These are phyloP conservation scores for Propsilocerus akamusi DNA, from an alignment of 1,140 invertebrate genomes.

Conservation along the genomic window DNA sequence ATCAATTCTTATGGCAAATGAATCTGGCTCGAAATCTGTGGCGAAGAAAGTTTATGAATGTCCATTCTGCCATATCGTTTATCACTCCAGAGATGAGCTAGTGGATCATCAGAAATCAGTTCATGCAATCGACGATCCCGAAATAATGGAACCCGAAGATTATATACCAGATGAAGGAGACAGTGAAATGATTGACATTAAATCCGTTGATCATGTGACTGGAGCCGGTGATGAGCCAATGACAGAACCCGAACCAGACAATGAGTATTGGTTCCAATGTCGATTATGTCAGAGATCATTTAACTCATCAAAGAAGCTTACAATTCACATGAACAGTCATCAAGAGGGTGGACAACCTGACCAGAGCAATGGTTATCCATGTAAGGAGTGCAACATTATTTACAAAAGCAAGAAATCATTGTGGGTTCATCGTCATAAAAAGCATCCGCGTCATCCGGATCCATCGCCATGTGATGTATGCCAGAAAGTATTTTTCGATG, in stretches of 20 bases:
- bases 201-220: not conserved
- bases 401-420: constrained; percentile 23
- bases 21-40: constrained; percentile 13
- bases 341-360: constrained; percentile 15
- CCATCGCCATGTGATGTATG: constrained; percentile 20
- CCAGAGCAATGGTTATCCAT: constrained; percentile 22
- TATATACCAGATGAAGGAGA: constrained; percentile 2
- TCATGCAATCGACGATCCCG: constrained; percentile 6
- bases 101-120: constrained; percentile 17
- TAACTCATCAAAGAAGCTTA: constrained; percentile 23
- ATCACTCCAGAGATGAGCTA: constrained; percentile 17
- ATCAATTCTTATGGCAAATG: not conserved
- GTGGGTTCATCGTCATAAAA: constrained; percentile 25
- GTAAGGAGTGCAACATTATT: constrained; percentile 24
- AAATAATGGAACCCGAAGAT: not conserved
- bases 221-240: constrained; percentile 2
- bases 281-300: constrained; percentile 23
- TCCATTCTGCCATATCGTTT: constrained; percentile 22
- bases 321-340: constrained; percentile 23
- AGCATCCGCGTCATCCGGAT: constrained; percentile 21
- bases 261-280: constrained; percentile 17
- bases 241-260: not conserved
- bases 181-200: constrained; percentile 6
- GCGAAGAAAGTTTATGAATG: constrained; percentile 23
- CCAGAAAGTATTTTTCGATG: constrained; percentile 22